Conservation (phyloP, 1,140 invertebrate genomes). For the Mylabris phalerata region DNA sequence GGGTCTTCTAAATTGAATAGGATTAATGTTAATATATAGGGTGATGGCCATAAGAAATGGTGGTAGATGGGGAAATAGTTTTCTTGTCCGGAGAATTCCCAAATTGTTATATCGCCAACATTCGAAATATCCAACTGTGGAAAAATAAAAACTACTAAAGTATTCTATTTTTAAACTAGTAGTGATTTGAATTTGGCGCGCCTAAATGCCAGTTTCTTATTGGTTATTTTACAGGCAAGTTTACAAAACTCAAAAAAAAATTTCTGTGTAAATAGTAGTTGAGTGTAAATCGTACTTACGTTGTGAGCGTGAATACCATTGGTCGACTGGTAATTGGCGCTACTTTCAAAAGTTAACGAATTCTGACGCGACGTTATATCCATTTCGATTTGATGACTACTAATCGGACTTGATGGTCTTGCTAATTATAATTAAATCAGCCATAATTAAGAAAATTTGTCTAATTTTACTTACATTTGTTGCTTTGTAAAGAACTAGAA, state of each 20-base stretch:
- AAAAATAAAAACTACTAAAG: slow-evolving; percentile 6
- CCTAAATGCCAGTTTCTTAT: too few relatives aligned
- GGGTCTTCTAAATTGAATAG: slow-evolving; percentile 70
- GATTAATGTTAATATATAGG: slow-evolving; percentile 50
- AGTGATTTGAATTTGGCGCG: too few relatives aligned
- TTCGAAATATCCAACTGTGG: slow-evolving; percentile 49
- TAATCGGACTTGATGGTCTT: slow-evolving; percentile 40
- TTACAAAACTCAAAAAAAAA: too few relatives aligned
- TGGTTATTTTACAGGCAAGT: too few relatives aligned
- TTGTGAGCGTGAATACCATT: slow-evolving; percentile 63
- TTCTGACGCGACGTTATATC: slow-evolving; percentile 56
- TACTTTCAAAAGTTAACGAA: slow-evolving; percentile 53
- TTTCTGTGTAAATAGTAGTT: too few relatives aligned
- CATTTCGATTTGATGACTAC: slow-evolving; percentile 49
- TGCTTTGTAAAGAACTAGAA: slow-evolving; percentile 43
- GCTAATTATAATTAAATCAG: slow-evolving; percentile 28
- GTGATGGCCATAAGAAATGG: slow-evolving; percentile 35
- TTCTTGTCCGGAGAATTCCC: slow-evolving; percentile 80
- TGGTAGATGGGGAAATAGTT: slow-evolving; percentile 74
- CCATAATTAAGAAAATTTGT: background rate
- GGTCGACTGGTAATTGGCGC: slow-evolving; percentile 55
- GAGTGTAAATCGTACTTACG: slow-evolving; percentile 31
- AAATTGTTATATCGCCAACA: slow-evolving; percentile 62
- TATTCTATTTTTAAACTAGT: too few relatives aligned
- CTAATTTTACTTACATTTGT: slow-evolving; percentile 39